Evolutionary conservation across 2,888 invertebrate species (phyloP), one percentile per base, ranked within the genome.

Genomic region (Myopa testacea): DNA sequence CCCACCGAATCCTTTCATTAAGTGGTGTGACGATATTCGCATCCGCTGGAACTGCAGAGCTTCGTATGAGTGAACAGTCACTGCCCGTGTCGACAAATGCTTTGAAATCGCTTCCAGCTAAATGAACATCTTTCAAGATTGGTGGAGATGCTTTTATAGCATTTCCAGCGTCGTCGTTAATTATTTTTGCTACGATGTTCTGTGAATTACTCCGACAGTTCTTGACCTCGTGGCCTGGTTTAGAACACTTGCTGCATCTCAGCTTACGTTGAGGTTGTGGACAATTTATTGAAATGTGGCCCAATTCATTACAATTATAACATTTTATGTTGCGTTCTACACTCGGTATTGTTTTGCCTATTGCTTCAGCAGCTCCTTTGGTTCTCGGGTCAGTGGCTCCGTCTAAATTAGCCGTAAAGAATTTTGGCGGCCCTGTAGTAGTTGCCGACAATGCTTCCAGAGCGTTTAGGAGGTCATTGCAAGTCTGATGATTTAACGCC

Each of bases 381-480:
- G 26, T 26, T 26, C 26, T 26, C 26, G 26, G 26, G 26, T 26
- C 26, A 2, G 2, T 26, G 26, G 2, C 26, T 26, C 26, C 26
- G 26, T 26, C 26, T 26, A 26, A 26, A 26, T 26, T 26, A 26
- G 26, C 26, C 26, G 26, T 26, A 26, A 26, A 26, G 26, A 50
- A 50, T 8, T 50, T 14, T 50, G 50, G 72, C n/a, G 37, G 19
- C 3, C 16, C 60, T 14, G 19, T 34, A 4, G 8, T 40, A 19
- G 77, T 10, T 45, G 58, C 45, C 14, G 72, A 40, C 38, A 81
- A 38, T 12, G 26, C 26, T 75, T 79, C 63, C 34, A 63, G 26
- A 12, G 63, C 19, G 10, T 34, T 63, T 8, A 63, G 26, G 34
- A 70, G 55, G 10, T 70, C 70, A 19, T 52, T 70, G 26, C 70